Conservation (phyloP, 2,888 invertebrate genomes). For the Morpho achilles region DNA sequence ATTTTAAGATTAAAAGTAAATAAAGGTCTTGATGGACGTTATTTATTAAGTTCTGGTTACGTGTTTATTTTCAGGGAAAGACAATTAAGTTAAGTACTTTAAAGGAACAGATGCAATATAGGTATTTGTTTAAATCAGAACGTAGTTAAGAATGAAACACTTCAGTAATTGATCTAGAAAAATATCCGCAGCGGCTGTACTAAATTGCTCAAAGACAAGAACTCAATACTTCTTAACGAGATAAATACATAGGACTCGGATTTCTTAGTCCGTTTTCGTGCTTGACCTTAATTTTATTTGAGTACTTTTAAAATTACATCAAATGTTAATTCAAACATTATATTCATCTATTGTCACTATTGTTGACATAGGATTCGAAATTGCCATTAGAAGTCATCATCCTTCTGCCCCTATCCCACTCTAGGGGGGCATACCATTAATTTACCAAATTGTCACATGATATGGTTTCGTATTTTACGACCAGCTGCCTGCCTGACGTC, state of each 20-base stretch:
- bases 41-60: conserved; percentile 2
- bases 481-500: no score
- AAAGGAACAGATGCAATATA: no score
- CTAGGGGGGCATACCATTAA: no score
- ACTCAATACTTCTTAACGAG: conserved; percentile 50
- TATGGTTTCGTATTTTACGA: no score
- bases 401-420: no score
- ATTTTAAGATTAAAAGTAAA: conserved; percentile 14
- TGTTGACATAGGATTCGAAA: no score
- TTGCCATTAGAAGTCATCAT: no score
- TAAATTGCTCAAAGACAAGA: conserved; percentile 63
- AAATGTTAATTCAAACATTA: no score
- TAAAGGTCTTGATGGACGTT: conserved; percentile 1
- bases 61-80: no score
- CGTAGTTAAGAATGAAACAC: neutral
- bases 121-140: neutral
- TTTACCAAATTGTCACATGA: no score
- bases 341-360: no score
- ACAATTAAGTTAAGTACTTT: no score
- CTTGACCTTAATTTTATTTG: conserved; percentile 36
- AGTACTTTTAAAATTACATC: conserved; percentile 10
- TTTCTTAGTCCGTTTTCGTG: conserved; percentile 17
- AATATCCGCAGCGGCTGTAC: conserved; percentile 15
- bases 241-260: conserved; percentile 32
- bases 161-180: conserved; percentile 3